These are phyloP conservation scores for Setipinna tenuifilis DNA, from an alignment of 2,797 vertebrate genomes.

Conservation along the genomic window DNA sequence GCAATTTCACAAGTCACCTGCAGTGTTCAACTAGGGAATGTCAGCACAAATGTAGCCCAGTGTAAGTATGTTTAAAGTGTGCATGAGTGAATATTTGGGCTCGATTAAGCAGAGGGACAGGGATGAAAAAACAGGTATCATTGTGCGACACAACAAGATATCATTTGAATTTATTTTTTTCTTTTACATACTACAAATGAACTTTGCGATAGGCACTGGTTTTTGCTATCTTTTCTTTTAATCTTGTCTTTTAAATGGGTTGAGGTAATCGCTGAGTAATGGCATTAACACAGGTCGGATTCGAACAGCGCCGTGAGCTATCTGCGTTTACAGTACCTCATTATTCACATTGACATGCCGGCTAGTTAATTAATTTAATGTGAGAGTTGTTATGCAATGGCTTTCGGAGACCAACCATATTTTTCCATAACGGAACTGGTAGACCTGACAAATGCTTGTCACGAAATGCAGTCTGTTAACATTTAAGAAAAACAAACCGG, in stretches of 20 bases:
- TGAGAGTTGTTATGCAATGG: constrained; percentile 8
- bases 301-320: not conserved
- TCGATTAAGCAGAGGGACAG: not conserved
- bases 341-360: not conserved
- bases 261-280: not conserved
- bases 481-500: not conserved
- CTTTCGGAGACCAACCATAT: not conserved
- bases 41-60: not conserved
- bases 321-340: not conserved
- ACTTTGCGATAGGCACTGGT: not conserved
- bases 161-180: not conserved
- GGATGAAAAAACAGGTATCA: not conserved
- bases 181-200: not conserved
- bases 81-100: not conserved
- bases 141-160: not conserved
- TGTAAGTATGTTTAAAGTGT: not conserved
- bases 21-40: not conserved
- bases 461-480: not conserved
- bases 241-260: not conserved
- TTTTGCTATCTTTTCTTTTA: too few relatives aligned
- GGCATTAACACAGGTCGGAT: not conserved
- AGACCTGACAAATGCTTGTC: not conserved
- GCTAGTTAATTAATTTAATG: not conserved
- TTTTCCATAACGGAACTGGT: not conserved
- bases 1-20: not conserved